Evolutionary conservation across 2,888 invertebrate genomes (phyloP).

Genomic region (Allolobophora icterica): DNA sequence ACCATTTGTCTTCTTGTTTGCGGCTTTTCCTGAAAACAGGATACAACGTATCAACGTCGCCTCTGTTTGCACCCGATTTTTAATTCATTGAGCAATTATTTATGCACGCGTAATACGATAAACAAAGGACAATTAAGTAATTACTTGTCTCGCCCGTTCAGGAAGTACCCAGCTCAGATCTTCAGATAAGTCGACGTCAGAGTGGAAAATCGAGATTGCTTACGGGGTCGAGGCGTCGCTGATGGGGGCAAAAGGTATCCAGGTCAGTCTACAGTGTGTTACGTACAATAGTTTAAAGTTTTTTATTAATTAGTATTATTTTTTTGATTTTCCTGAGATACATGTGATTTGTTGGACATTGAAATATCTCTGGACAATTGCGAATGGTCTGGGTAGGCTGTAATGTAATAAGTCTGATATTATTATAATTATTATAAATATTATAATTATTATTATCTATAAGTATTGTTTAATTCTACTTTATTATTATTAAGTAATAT

Average conservation of each 20-base stretch:
- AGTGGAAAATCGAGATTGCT: constrained; percentile 24
- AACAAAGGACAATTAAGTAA: not conserved
- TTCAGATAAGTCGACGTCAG: not conserved
- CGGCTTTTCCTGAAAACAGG: not conserved
- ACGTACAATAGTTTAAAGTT: not conserved
- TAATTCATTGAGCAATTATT: not conserved
- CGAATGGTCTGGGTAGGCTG: no score
- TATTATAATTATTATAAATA: no score
- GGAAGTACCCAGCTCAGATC: not conserved
- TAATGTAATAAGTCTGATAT: no score
- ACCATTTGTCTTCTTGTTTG: not conserved
- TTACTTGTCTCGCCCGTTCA: not conserved
- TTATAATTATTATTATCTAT: no score
- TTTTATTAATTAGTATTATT: not conserved
- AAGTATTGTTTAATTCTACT: no score
- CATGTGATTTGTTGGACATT: not conserved
- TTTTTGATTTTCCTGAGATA: not conserved
- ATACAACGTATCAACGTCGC: not conserved
- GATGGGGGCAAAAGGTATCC: not conserved
- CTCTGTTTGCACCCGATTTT: not conserved
- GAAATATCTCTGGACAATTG: not conserved
- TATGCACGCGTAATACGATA: not conserved
- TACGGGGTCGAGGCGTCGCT: not conserved
- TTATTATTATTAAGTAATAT: no score
- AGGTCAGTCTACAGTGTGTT: not conserved